Evolutionary conservation across 2,797 vertebrate species (phyloP).

Genomic region (Nannoperca obscura): DNA sequence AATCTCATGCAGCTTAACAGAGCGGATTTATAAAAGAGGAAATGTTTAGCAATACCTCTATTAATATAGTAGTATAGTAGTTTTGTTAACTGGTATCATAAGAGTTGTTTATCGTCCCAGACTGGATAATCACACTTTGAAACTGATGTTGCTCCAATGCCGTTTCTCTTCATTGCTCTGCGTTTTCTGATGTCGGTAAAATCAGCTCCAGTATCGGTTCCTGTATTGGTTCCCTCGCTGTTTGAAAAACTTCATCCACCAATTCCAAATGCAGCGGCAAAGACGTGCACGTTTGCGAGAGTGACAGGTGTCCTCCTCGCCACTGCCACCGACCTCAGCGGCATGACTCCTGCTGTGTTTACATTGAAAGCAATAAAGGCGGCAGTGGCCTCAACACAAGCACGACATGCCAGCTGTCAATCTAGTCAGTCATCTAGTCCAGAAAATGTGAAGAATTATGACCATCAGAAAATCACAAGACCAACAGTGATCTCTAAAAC

Average conservation of each 20-base stretch:
- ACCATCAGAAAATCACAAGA: not conserved
- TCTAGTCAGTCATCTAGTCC: not conserved
- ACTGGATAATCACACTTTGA: too few relatives aligned
- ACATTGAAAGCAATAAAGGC: not conserved
- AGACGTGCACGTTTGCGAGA: not conserved
- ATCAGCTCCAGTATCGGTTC: not conserved
- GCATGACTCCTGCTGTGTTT: not conserved
- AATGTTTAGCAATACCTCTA: not conserved
- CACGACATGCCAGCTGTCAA: not conserved
- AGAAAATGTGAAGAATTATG: not conserved
- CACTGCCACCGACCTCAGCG: not conserved
- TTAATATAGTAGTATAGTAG: not conserved
- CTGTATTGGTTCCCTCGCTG: not conserved
- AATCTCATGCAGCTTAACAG: not conserved
- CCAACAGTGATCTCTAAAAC: not conserved
- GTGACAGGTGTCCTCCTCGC: not conserved
- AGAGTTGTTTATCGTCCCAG: too few relatives aligned
- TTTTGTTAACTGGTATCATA: not conserved
- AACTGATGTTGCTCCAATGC: too few relatives aligned
- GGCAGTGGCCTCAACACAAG: not conserved
- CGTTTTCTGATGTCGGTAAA: not conserved
- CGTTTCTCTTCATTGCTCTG: not conserved
- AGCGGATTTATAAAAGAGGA: not conserved
- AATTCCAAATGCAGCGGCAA: not conserved
- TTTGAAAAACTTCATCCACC: not conserved